phyloP scores from a whole-genome alignment of 1,140 invertebrate genomes.

The Papilio aristodemus region DNA sequence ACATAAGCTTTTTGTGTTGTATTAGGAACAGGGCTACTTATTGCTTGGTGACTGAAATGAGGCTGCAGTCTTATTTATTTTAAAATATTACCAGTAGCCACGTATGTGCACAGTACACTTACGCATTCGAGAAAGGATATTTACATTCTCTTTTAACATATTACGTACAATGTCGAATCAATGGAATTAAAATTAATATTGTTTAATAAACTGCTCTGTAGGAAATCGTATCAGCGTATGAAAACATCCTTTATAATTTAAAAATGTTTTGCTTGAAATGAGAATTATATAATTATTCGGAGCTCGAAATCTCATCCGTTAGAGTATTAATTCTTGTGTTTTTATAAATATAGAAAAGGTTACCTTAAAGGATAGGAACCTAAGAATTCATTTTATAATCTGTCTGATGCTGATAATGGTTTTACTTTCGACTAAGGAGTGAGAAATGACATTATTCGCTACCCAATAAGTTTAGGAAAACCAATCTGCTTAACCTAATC shows the following conservation, averaged over 20 bases:
- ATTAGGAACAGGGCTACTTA: too few relatives aligned
- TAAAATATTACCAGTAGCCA: too few relatives aligned
- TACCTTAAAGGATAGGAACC: not conserved
- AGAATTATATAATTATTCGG: not conserved
- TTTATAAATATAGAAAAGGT: not conserved
- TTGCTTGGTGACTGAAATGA: too few relatives aligned
- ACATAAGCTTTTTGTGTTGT: too few relatives aligned
- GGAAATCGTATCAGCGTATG: not conserved
- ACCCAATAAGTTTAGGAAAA: too few relatives aligned
- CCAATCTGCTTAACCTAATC: too few relatives aligned
- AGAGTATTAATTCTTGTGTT: not conserved
- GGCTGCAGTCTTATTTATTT: too few relatives aligned
- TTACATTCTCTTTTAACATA: not conserved
- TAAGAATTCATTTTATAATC: not conserved
- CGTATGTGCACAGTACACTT: not conserved
- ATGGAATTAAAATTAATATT: not conserved
- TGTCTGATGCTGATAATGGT: not conserved
- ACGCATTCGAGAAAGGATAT: not conserved
- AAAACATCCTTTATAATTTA: not conserved
- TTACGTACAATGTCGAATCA: not conserved
- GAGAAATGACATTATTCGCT: not conserved
- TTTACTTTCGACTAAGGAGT: not conserved
- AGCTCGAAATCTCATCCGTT: not conserved
- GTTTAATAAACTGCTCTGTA: slow-evolving; percentile 6
- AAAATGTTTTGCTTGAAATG: not conserved